Conservation (phyloP, 2,113 vertebrate species). For the human region GRCh38 chr13:43314001-43314500, state of each 20-base stretch:
- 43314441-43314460: not conserved
- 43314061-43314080: not conserved
- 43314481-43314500: conserved; percentile 30
- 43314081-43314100: not conserved
- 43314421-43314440: not conserved
- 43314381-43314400: not conserved
- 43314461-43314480: conserved; percentile 56
- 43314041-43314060: not conserved
- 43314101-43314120: not conserved
- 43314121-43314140: not conserved
- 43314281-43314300: not conserved
- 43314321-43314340: not conserved
- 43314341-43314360: conserved; percentile 1
- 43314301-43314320: not conserved
- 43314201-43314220: not conserved
- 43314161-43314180: not conserved
- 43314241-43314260: not conserved
- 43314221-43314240: not conserved
- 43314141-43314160: not conserved
- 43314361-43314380: not conserved
- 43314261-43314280: not conserved
- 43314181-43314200: not conserved
- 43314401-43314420: not conserved
- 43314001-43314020: not conserved
- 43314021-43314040: not conserved